Evolutionary conservation across 2,113 vertebrate genomes (phyloP), one percentile per base, ranked within the genome.

Genomic region (Athene noctua): DNA sequence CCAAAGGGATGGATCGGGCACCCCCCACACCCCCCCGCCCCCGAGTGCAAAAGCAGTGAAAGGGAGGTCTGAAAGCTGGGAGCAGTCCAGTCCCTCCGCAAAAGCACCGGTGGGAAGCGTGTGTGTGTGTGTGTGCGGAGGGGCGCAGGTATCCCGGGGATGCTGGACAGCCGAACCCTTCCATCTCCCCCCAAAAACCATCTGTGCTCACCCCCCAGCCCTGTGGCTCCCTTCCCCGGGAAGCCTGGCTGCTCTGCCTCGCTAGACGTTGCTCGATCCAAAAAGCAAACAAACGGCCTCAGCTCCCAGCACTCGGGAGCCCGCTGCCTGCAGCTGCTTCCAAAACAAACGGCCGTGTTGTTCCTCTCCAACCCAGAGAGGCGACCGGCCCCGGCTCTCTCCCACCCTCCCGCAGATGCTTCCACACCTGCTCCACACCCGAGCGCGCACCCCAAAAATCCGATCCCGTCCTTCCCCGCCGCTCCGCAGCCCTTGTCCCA

Each of bases 261-360:
- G 94, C 95, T 80, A 94, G 92, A 92, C 92, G 59, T n/a, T 3
- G 96, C 88, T 78, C 66, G 42, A 91, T 95, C 96, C 94, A 90
- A 88, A 83, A 70, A 80, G 86, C 96, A 90, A 94, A 95, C 92
- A 95, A 90, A 93, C 96, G 92, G 96, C 95, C 96, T 86, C 86
- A 51, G 94, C 96, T 94, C 84, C 54, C 92, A 44, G 84, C 80
- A 49, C 80, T 91, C 80, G 40, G 44, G 78, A 92, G 93, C 94
- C 85, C 88, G n/a, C 83, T 55, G 93, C 83, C 96, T 42, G 82
- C 92, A 95, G 95, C 95, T 85, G 95, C 91, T 80, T 78, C 91
- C 87, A 83, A 96, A 95, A 94, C 96, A 95, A 95, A 95, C 92
- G 71, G 62, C 49, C 46, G 73, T 55, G 27, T 71, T 94, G 96